A percentile compares a stretch with the other conserved stretches of the same genome.
Conservation (phyloP, 2,888 invertebrate species). For the Lottia scabra region DNA sequence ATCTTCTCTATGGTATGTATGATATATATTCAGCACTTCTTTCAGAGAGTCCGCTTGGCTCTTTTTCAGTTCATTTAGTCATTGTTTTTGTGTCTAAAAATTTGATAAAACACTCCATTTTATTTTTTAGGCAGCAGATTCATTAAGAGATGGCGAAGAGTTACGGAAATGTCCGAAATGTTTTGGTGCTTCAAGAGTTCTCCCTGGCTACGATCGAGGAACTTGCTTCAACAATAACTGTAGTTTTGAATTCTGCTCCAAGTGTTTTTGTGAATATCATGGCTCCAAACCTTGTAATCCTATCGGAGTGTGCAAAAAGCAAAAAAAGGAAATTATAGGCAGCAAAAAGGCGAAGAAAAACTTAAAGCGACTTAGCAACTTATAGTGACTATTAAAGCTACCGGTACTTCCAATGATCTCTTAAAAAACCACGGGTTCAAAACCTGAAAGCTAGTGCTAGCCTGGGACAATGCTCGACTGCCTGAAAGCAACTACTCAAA, state of each 20-base stretch:
- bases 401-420: too few relatives aligned
- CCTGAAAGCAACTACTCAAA: too few relatives aligned
- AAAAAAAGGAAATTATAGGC: constrained; percentile 42
- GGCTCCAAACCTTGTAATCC: constrained; percentile 42
- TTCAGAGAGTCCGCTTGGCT: too few relatives aligned
- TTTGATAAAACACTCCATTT: neutral
- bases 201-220: constrained; percentile 46
- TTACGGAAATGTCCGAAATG: constrained; percentile 57
- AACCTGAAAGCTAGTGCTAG: too few relatives aligned
- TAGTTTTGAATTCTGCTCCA: constrained; percentile 48
- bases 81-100: neutral
- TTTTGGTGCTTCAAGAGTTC: constrained; percentile 44
- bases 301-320: constrained; percentile 29
- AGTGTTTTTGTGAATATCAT: constrained; percentile 48
- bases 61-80: too few relatives aligned
- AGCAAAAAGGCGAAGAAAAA: constrained; percentile 51
- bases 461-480: too few relatives aligned
- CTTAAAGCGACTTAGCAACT: constrained; percentile 39
- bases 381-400: neutral
- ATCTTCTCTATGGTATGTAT: neutral
- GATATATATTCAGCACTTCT: too few relatives aligned
- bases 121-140: constrained; percentile 40
- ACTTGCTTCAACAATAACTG: constrained; percentile 45
- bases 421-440: too few relatives aligned
- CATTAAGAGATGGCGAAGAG: constrained; percentile 48